These are phyloP conservation scores for Lycocerus yunnanus DNA, from an alignment of 2,888 invertebrate species.

Conservation along the genomic window DNA sequence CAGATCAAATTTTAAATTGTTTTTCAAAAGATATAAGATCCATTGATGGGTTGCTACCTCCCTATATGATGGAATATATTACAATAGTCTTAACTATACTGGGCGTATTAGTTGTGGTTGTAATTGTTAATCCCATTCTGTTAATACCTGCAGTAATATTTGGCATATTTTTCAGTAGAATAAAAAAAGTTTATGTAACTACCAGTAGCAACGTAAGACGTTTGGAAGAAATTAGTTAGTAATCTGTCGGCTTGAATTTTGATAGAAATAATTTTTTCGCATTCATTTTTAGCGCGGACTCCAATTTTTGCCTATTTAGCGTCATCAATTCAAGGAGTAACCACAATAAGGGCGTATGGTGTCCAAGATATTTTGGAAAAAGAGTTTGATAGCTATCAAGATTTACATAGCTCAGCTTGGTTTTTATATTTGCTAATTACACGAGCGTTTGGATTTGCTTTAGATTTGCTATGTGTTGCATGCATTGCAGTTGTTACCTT, in stretches of 20 bases:
- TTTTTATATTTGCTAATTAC: constrained; percentile 63
- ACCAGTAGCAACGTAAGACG: constrained; percentile 82
- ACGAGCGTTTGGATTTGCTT: constrained; percentile 60
- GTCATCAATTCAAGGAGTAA: constrained; percentile 72
- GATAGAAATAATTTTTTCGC: not conserved
- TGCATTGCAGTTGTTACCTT: constrained; percentile 43
- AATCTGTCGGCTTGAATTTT: not conserved
- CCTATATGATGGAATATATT: constrained; percentile 64
- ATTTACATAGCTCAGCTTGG: constrained; percentile 72
- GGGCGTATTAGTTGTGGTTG: constrained; percentile 80
- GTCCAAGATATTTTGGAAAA: constrained; percentile 64
- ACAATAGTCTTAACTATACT: constrained; percentile 77
- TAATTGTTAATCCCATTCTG: constrained; percentile 74
- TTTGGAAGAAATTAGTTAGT: constrained; percentile 80
- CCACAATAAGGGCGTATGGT: constrained; percentile 72
- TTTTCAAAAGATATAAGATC: constrained; percentile 89
- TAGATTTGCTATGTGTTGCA: constrained; percentile 58
- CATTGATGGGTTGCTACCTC: constrained; percentile 67
- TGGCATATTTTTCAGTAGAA: constrained; percentile 72
- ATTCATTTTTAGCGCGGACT: constrained; percentile 65
- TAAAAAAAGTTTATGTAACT: constrained; percentile 76
- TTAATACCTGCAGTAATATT: constrained; percentile 73
- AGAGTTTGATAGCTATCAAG: constrained; percentile 64
- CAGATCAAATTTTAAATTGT: constrained; percentile 80
- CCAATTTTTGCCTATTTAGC: constrained; percentile 76